These are phyloP conservation scores for Marmota monax DNA, from an alignment of 2,113 vertebrate species.

Conservation along the genomic window DNA sequence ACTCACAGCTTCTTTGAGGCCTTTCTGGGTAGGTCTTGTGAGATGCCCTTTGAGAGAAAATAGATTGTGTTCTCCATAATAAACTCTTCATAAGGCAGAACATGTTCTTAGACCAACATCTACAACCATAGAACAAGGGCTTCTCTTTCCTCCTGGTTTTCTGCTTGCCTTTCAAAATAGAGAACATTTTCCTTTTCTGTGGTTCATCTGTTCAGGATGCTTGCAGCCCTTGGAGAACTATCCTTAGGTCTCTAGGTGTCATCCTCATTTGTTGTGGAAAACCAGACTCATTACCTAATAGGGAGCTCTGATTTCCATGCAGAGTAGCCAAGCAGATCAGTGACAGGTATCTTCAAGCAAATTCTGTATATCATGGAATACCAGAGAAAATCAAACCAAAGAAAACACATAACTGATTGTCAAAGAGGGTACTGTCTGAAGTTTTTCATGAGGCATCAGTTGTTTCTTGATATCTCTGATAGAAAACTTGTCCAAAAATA, in stretches of 20 bases:
- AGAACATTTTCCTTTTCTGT: not conserved
- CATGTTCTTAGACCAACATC: not conserved
- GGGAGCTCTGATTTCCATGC: not conserved
- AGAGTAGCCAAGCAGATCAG: not conserved
- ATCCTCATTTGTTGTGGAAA: not conserved
- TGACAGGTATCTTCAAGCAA: conserved; percentile 17
- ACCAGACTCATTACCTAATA: not conserved
- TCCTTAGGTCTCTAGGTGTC: not conserved
- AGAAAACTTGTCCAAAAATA: conserved; percentile 61
- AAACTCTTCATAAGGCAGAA: not conserved
- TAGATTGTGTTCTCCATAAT: not conserved
- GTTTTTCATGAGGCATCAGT: conserved; percentile 26
- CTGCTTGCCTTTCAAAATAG: not conserved
- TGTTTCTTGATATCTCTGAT: conserved; percentile 31
- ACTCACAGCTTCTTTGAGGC: not conserved
- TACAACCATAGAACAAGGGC: not conserved
- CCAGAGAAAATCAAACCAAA: conserved; percentile 15
- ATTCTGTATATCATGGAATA: conserved; percentile 33
- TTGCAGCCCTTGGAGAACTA: not conserved
- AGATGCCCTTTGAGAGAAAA: not conserved
- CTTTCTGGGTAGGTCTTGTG: not conserved
- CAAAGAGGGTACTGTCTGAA: not conserved
- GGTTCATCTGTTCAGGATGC: not conserved
- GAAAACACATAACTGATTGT: not conserved
- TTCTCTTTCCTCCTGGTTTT: conserved; percentile 10